Evolutionary conservation across 23 tunicate genomes (phyloP), one percentile per base, ranked within the genome.

Genomic region (Ascidia mentula): DNA sequence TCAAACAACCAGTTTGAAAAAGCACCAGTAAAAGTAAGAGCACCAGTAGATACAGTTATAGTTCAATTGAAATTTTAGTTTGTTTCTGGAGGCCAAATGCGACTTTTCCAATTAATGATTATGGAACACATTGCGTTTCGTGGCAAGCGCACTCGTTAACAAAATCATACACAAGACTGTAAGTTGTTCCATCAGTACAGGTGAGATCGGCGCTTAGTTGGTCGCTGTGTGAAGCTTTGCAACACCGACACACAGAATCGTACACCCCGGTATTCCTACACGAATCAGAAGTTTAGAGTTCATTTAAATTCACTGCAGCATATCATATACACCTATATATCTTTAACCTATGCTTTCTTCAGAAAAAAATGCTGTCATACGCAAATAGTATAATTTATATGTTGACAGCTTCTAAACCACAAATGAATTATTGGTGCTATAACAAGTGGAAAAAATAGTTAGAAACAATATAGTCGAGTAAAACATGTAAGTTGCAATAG

Each of bases 181-280:
- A n/a, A 45, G 70, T 34, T 32, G 45, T 42, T 45, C 35, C 70
- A 77, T 77, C 70, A 20, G 69, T 45, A 37, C 81, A 77, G 6
- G 15, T 22, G 12, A 45, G 38, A 9, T 46, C 38, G 5, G 18
- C 13, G 15, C 22, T 13, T 4, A 22, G 40, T 28, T 22, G 20
- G 2, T 77, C 39, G 7, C 12, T 17, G 31, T 33, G 45, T 8
- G 8, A 2, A 22, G 39, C 70, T 33, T 77, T 69, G 81, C 81
- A 77, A 32, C 81, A 77, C 1, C 81, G 81, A 28, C 81, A 77
- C 34, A 45, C 34, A 24, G 81, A 77, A 32, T 45, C 81, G 39
- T 35, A 77, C 30, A 70, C 30, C 1, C 33, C 38, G 30, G 45
- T 77, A 6, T 74, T 31, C 37, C 46, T 74, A 8, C 0, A 39